These are phyloP conservation scores for Mizuhopecten yessoensis DNA, from an alignment of 1,140 invertebrate genomes.

Conservation along the genomic window DNA sequence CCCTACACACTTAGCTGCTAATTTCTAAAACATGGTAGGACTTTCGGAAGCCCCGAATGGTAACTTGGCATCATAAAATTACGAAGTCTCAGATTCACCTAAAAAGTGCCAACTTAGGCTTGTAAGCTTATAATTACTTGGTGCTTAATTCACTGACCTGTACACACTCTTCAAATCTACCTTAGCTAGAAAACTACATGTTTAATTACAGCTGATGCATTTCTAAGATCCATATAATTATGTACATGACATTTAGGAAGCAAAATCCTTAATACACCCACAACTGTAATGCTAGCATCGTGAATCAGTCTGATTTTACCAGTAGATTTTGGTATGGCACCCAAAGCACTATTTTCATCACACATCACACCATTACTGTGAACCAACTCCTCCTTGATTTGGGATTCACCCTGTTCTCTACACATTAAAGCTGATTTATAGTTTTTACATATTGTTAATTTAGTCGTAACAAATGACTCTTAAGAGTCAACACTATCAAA, in stretches of 20 bases:
- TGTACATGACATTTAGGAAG: conserved; percentile 42
- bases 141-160: conserved; percentile 28
- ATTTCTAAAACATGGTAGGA: background rate
- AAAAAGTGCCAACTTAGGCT: conserved; percentile 45
- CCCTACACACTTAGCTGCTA: background rate
- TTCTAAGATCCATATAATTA: conserved; percentile 51
- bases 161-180: conserved; percentile 57
- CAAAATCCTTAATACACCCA: conserved; percentile 51
- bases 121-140: background rate
- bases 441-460: conserved; percentile 45
- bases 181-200: conserved; percentile 55
- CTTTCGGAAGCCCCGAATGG: background rate
- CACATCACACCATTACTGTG: conserved; percentile 45
- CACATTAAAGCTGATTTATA: conserved; percentile 50
- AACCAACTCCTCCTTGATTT: conserved; percentile 45
- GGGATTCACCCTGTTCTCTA: conserved; percentile 32
- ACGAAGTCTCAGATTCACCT: background rate
- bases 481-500: conserved; percentile 29
- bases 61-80: background rate
- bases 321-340: conserved; percentile 52
- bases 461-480: background rate
- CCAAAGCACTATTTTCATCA: conserved; percentile 49
- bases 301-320: conserved; percentile 51
- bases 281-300: conserved; percentile 49
- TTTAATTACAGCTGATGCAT: conserved; percentile 51